phyloP scores from a whole-genome alignment of 1,140 invertebrate species.

The Ylistrum balloti region DNA sequence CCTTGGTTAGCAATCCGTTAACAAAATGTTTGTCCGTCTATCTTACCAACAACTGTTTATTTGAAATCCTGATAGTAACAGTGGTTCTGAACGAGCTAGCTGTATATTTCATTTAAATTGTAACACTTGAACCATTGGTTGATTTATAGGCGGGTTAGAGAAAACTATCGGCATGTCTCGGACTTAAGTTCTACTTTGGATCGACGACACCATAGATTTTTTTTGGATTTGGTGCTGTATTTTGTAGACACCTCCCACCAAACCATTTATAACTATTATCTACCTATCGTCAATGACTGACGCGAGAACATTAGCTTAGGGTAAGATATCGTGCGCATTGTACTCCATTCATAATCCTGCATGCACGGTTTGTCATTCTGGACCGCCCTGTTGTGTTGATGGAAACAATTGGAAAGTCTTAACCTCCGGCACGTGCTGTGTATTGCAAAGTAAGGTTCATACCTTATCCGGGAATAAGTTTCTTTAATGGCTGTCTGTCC shows the following conservation, averaged over 20 bases:
- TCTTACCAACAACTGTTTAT: too few species aligned
- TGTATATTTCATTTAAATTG: too few species aligned
- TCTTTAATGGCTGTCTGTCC: background rate
- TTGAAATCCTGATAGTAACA: too few species aligned
- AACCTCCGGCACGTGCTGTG: background rate
- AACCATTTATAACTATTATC: background rate
- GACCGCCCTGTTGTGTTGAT: background rate
- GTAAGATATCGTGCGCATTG: background rate
- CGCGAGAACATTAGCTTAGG: background rate
- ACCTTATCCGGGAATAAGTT: background rate
- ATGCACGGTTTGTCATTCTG: slow-evolving; percentile 3
- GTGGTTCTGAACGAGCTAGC: too few species aligned
- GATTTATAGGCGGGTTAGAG: background rate
- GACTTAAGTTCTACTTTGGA: too few species aligned
- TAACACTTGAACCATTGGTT: too few species aligned
- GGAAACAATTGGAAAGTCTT: background rate
- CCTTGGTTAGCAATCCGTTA: too few species aligned
- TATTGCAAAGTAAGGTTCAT: background rate
- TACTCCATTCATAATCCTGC: background rate
- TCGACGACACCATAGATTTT: too few species aligned
- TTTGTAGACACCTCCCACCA: background rate
- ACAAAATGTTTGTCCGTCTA: too few species aligned
- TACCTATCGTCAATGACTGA: background rate
- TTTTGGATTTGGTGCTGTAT: background rate
- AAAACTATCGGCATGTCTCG: background rate